Percentiles rank a stretch among this genome's conserved stretches.
phyloP scores from a whole-genome alignment of 2,797 vertebrate genomes.

The Pantherophis vulpinus region DNA sequence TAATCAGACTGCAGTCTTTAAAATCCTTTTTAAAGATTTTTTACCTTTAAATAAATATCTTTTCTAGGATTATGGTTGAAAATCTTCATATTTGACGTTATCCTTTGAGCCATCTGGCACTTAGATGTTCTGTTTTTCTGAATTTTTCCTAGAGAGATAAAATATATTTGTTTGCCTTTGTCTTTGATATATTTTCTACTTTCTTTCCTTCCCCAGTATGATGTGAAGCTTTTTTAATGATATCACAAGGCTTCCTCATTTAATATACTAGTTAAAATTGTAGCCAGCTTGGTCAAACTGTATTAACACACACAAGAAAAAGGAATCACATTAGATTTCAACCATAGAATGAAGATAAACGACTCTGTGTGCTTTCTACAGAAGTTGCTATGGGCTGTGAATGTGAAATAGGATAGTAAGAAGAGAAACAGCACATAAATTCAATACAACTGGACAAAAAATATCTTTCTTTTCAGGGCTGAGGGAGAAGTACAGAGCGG shows the following conservation, averaged over 20 bases:
- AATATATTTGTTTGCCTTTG: background rate
- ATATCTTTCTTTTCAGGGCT: conserved; percentile 45
- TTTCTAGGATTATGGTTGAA: background rate
- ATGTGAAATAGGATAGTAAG: conserved; percentile 47
- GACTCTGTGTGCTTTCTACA: conserved; percentile 40
- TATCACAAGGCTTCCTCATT: conserved; percentile 46
- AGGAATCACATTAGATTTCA: conserved; percentile 62
- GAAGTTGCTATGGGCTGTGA: conserved; percentile 55
- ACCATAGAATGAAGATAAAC: conserved; percentile 76
- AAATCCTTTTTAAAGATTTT: background rate
- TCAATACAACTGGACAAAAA: conserved; percentile 45
- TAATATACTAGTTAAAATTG: conserved; percentile 59
- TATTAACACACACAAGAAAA: conserved; percentile 56
- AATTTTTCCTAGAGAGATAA: background rate
- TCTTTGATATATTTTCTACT: fast-evolving
- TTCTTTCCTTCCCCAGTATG: background rate
- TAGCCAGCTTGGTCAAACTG: conserved; percentile 54
- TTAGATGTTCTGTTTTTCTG: conserved; percentile 18
- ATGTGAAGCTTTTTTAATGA: conserved; percentile 38
- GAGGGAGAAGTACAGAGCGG: background rate
- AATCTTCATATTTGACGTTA: background rate
- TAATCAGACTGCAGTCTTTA: background rate
- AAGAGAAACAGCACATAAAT: background rate
- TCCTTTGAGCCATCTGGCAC: background rate
- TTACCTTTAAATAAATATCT: background rate